A percentile compares a stretch with the other conserved stretches of the same genome.
phyloP scores from a whole-genome alignment of 2,888 invertebrate genomes.

The Sipunculus nudus region DNA sequence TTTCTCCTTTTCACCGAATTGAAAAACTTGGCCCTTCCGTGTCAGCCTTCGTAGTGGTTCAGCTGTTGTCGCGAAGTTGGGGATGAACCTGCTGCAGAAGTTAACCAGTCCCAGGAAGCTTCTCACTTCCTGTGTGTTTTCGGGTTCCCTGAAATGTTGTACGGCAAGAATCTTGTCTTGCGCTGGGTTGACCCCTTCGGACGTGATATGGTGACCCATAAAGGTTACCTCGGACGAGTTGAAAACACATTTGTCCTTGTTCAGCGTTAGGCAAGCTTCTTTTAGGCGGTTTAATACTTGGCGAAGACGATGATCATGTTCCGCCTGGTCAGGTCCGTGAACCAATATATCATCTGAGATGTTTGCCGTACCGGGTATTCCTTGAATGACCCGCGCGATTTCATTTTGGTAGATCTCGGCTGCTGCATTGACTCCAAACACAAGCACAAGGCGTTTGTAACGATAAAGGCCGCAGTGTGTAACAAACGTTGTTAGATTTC shows the following conservation, averaged over 20 bases:
- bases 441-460: constrained; percentile 16
- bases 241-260: constrained; percentile 4
- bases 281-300: constrained; percentile 20
- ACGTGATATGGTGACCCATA: constrained; percentile 20
- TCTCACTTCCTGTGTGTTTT: constrained; percentile 37
- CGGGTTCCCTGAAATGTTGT: constrained; percentile 38
- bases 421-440: constrained; percentile 17
- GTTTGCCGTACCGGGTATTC: constrained; percentile 11
- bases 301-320: constrained; percentile 12
- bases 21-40: background rate
- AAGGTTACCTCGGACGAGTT: background rate
- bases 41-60: constrained; percentile 8
- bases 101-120: constrained; percentile 44
- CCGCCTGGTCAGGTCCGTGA: background rate
- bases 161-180: constrained; percentile 12
- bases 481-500: constrained; percentile 22
- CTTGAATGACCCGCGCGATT: constrained; percentile 8
- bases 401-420: constrained; percentile 23
- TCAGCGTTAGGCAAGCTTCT: constrained; percentile 4
- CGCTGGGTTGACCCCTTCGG: background rate
- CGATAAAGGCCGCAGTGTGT: constrained; percentile 9
- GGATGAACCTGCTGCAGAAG: constrained; percentile 6
- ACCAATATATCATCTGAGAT: constrained; percentile 14
- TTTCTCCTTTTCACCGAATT: background rate
- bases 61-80: background rate